phyloP scores from a whole-genome alignment of 2,113 vertebrate genomes.

The Opisthocomus hoazin region DNA sequence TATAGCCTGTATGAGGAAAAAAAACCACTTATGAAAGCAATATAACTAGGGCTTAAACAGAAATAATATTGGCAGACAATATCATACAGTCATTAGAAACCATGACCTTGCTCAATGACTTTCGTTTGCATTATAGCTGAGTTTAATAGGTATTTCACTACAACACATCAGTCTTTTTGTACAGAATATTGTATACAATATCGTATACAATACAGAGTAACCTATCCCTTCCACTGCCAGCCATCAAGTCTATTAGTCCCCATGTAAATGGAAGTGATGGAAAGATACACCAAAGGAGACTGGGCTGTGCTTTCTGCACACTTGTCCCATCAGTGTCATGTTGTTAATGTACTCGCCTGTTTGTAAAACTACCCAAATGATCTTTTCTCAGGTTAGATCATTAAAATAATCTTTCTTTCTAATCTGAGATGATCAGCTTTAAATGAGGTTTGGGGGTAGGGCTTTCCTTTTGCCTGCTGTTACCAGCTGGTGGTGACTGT shows the following conservation, averaged over 20 bases:
- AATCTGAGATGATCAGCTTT: conserved; percentile 16
- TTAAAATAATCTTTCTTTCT: conserved; percentile 40
- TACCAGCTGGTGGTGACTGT: neutral
- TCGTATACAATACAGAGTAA: no score
- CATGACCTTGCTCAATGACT: neutral
- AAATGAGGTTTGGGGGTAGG: neutral
- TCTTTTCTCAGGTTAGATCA: conserved; percentile 38
- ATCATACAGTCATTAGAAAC: neutral
- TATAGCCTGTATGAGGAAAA: neutral
- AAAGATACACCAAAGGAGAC: neutral
- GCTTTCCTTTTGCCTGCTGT: conserved; percentile 4
- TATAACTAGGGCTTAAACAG: neutral
- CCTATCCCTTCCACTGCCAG: conserved; percentile 15
- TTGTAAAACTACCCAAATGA: neutral
- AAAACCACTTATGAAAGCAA: neutral
- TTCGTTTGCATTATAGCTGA: neutral
- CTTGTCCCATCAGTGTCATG: neutral
- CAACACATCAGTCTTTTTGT: neutral
- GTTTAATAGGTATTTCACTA: neutral
- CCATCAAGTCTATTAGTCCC: conserved; percentile 40
- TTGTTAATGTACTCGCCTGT: neutral
- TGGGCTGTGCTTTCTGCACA: neutral
- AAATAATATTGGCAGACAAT: neutral
- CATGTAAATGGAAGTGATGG: conserved; percentile 15
- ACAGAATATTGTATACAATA: no score